Base-by-base conservation (phyloP, 2,797 vertebrate species). In the Lagorchestes hirsutus region DNA sequence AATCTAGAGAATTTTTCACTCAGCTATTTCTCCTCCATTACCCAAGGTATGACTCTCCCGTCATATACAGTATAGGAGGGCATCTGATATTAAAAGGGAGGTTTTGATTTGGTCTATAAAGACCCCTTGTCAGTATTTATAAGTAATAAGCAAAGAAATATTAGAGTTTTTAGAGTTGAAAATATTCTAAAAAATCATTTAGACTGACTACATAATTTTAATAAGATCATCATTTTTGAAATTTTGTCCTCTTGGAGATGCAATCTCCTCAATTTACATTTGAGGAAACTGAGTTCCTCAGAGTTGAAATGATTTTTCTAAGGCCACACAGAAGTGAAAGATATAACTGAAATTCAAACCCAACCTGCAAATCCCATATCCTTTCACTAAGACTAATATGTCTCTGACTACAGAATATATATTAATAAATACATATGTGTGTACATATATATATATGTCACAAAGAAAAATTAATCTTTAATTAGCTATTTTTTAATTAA, bases 261-360 rank as follows among this genome's bases (percentile, higher is more conserved):
- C n/a, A 57, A 1, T 91, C 90, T 93, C 90, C 56, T 93, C 16
- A n/a, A 55, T 55, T 8, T 12, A 74, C 40, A 91, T 93, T 94
- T 74, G 50, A 95, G 91, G 34, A 95, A 91, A 82, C 18, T 46
- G 18, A 82, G 40, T 1, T 10, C 29, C 8, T 40, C 74, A 29
- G 92, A 92, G 34, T 67, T 93, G 22, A 93, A 93, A 57, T 91
- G 91, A 54, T 11, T 28, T 29, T 14, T 29, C 11, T 94, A 9
- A 92, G 95, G 0, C 62, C 31, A 82, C 13, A 82, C 22, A 74
- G 54, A 46, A 55, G 92, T 55, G 90, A 96, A 27, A 27, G 52
- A n/a, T 4, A 87, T 95, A 95, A 27, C 54, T 90, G 54, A 40
- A 92, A 91, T 93, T 95, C 31, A 94, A 90, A n/a, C 92, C 1